Evolutionary conservation across 2,888 invertebrate genomes (phyloP).

Genomic region (Lymantria monacha): DNA sequence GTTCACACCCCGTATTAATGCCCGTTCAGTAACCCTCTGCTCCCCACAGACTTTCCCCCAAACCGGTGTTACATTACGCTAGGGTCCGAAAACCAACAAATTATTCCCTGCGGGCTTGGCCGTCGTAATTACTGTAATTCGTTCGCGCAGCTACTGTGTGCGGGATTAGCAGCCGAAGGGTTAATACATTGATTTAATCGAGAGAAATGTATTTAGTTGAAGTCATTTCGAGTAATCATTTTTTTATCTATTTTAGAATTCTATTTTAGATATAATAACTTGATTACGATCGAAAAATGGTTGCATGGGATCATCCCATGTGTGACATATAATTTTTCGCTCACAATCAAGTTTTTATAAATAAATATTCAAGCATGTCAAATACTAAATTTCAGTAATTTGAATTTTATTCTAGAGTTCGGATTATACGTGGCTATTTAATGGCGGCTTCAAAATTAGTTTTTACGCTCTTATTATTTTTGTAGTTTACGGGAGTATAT

Average conservation of each 20-base stretch:
- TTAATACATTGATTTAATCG: slow-evolving; percentile 35
- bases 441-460: too few species aligned
- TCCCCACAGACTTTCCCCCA: slow-evolving; percentile 22
- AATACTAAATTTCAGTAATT: too few species aligned
- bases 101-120: slow-evolving; percentile 48
- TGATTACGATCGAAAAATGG: too few species aligned
- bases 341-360: too few species aligned
- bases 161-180: slow-evolving; percentile 33
- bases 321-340: too few species aligned
- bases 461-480: too few species aligned
- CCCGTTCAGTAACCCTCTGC: slow-evolving; percentile 7
- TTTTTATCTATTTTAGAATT: not conserved
- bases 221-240: slow-evolving; percentile 10
- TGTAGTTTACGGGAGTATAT: too few species aligned
- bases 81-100: slow-evolving; percentile 43
- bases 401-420: too few species aligned
- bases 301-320: too few species aligned
- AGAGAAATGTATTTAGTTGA: slow-evolving; percentile 15
- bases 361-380: too few species aligned
- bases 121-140: slow-evolving; percentile 72
- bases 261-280: too few species aligned
- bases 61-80: slow-evolving; percentile 33
- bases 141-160: slow-evolving; percentile 54
- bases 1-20: slow-evolving; percentile 9
- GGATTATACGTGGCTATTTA: too few species aligned